These are phyloP conservation scores for Drosophila percnosoma DNA, from an alignment of 2,888 invertebrate genomes.

Conservation along the genomic window DNA sequence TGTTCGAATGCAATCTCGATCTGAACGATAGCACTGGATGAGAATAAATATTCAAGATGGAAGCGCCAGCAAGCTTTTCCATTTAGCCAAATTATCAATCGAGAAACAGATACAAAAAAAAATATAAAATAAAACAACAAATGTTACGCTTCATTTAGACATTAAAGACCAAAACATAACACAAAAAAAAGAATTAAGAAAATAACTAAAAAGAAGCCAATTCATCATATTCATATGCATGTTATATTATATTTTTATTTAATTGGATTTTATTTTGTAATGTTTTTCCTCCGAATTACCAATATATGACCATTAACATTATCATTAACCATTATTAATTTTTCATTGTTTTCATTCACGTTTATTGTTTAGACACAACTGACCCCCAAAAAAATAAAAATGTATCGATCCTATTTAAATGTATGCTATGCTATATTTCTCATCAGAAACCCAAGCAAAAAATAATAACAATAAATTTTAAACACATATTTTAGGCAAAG, in stretches of 20 bases:
- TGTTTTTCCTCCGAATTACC: conserved; percentile 24
- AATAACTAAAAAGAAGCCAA: background rate
- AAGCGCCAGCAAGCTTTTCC: conserved; percentile 4
- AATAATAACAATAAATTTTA: conserved; percentile 45
- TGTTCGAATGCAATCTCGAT: conserved; percentile 78
- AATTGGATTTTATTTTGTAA: conserved; percentile 39
- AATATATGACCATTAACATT: conserved; percentile 18
- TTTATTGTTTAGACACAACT: conserved; percentile 42
- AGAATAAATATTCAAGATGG: background rate
- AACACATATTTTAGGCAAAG: conserved; percentile 41
- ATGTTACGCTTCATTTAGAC: conserved; percentile 73
- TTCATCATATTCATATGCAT: conserved; percentile 23
- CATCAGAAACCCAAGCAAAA: conserved; percentile 2
- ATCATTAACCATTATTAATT: conserved; percentile 19
- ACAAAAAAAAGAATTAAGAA: background rate
- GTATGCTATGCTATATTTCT: conserved; percentile 43
- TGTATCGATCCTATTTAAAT: conserved; percentile 21
- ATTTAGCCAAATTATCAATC: conserved; percentile 68
- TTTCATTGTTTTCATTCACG: conserved; percentile 37
- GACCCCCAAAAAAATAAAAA: conserved; percentile 9
- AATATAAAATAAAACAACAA: background rate
- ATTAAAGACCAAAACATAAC: conserved; percentile 46
- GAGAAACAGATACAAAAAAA: conserved; percentile 33
- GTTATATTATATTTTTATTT: conserved; percentile 16
- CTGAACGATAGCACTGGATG: conserved; percentile 46